Conservation (phyloP, 2,797 vertebrate species). For the Alauda arvensis region DNA sequence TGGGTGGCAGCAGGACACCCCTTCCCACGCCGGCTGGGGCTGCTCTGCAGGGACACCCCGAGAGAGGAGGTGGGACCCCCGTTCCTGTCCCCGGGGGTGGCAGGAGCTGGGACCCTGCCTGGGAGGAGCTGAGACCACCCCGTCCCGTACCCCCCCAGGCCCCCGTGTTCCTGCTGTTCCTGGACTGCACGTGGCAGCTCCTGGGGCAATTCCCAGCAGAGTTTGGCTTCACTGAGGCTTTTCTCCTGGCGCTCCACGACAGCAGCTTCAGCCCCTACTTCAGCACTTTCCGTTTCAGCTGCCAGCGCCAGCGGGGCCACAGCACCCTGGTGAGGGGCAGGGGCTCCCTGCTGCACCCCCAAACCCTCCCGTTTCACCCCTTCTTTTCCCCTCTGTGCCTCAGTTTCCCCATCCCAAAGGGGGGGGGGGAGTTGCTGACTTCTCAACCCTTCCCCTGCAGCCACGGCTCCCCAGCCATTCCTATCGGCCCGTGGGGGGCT, state of each 20-base stretch:
- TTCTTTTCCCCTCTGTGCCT: background rate
- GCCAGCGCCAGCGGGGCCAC: constrained; percentile 81
- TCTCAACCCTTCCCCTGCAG: background rate
- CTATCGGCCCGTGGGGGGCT: constrained; percentile 69
- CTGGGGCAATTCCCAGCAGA: constrained; percentile 82
- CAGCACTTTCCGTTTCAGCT: constrained; percentile 88
- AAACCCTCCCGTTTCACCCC: background rate
- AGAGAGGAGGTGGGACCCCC: constrained; percentile 78
- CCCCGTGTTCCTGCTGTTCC: constrained; percentile 90
- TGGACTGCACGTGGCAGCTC: constrained; percentile 93
- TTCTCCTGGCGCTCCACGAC: constrained; percentile 88
- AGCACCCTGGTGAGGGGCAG: constrained; percentile 67
- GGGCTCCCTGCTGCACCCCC: accelerated
- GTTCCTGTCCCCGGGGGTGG: accelerated
- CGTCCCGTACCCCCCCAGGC: constrained; percentile 63
- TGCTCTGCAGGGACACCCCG: constrained; percentile 74
- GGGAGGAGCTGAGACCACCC: background rate
- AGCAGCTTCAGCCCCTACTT: constrained; percentile 78
- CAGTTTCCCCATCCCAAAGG: background rate
- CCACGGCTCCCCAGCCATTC: constrained; percentile 43
- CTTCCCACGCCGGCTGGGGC: constrained; percentile 86
- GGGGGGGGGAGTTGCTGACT: background rate
- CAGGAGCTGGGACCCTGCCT: background rate
- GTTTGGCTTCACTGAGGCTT: constrained; percentile 89
- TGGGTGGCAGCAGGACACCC: constrained; percentile 91